Percentiles rank a stretch among this genome's conserved stretches.
These are phyloP conservation scores for Aricia agestis DNA, from an alignment of 1,140 invertebrate genomes.

Conservation along the genomic window DNA sequence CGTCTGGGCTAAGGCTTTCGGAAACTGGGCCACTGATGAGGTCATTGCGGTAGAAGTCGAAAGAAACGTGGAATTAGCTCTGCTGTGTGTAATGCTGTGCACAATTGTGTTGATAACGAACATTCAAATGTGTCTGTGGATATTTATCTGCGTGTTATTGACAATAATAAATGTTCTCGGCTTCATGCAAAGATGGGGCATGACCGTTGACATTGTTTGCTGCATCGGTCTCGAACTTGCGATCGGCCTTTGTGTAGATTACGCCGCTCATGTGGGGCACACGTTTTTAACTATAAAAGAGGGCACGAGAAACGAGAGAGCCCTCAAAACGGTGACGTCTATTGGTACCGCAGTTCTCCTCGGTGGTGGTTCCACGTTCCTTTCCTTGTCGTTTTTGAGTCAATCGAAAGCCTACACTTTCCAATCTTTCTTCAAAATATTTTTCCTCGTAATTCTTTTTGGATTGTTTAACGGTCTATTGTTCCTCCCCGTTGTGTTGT, in stretches of 20 bases:
- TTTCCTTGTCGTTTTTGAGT: conserved; percentile 84
- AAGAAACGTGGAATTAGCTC: conserved; percentile 86
- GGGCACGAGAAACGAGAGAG: conserved; percentile 78
- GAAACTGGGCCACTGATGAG: conserved; percentile 87
- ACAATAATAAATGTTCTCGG: conserved; percentile 89
- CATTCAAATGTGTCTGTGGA: conserved; percentile 85
- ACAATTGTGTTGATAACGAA: conserved; percentile 89
- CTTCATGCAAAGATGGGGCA: conserved; percentile 87
- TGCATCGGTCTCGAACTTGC: conserved; percentile 90
- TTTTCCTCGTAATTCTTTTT: conserved; percentile 85
- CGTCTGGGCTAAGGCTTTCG: conserved; percentile 83
- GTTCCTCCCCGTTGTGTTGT: conserved; percentile 85
- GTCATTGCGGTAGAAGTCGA: conserved; percentile 86
- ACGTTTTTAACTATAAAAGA: conserved; percentile 80
- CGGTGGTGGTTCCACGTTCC: conserved; percentile 87
- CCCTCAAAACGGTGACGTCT: conserved; percentile 82
- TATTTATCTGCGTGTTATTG: conserved; percentile 85
- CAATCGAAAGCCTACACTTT: conserved; percentile 88
- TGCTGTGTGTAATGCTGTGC: conserved; percentile 88
- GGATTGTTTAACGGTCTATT: conserved; percentile 87
- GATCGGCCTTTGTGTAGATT: conserved; percentile 93
- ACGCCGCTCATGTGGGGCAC: conserved; percentile 92
- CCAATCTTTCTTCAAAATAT: conserved; percentile 88
- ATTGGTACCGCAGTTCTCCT: conserved; percentile 89
- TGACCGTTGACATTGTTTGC: conserved; percentile 91